Evolutionary conservation across 2,797 vertebrate genomes (phyloP).

Genomic region (Sorex maritimensis): DNA sequence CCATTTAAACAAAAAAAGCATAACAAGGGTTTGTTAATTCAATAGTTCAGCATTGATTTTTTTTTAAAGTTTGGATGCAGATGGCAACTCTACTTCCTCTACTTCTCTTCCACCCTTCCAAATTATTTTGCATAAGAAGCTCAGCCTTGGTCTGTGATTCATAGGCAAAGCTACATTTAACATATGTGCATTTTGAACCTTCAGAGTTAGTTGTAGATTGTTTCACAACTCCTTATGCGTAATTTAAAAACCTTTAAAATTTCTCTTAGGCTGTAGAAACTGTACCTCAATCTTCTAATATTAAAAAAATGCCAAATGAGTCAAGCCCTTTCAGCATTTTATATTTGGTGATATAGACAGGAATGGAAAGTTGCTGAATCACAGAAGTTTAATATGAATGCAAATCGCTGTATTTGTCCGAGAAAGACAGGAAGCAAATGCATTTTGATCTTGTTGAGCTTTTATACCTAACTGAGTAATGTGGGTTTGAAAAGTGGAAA

Average conservation of each 20-base stretch:
- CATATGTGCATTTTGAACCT: slow-evolving; percentile 2
- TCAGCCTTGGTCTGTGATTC: slow-evolving; percentile 25
- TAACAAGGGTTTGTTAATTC: background rate
- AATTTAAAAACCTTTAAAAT: slow-evolving; percentile 65
- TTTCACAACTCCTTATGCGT: slow-evolving; percentile 69
- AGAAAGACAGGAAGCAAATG: slow-evolving; percentile 64
- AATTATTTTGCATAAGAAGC: background rate
- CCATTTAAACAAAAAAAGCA: background rate
- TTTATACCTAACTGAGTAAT: background rate
- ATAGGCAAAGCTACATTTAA: slow-evolving; percentile 19
- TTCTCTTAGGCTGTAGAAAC: background rate
- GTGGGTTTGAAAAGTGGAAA: slow-evolving; percentile 38
- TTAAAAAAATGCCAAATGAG: slow-evolving; percentile 58
- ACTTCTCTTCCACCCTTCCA: background rate
- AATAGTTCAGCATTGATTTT: slow-evolving; percentile 41
- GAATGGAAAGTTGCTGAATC: slow-evolving; percentile 86
- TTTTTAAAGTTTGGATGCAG: slow-evolving; percentile 86
- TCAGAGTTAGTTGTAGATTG: slow-evolving; percentile 69
- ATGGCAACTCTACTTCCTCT: slow-evolving; percentile 67
- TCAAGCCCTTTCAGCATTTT: slow-evolving; percentile 72
- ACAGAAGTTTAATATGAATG: slow-evolving; percentile 85
- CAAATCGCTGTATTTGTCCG: slow-evolving; percentile 74
- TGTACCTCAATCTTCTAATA: slow-evolving; percentile 57
- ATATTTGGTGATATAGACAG: background rate
- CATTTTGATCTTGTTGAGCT: slow-evolving; percentile 53